Evolutionary conservation across 2,888 invertebrate species (phyloP).

Genomic region (Drosophila pseudotakahashii): DNA sequence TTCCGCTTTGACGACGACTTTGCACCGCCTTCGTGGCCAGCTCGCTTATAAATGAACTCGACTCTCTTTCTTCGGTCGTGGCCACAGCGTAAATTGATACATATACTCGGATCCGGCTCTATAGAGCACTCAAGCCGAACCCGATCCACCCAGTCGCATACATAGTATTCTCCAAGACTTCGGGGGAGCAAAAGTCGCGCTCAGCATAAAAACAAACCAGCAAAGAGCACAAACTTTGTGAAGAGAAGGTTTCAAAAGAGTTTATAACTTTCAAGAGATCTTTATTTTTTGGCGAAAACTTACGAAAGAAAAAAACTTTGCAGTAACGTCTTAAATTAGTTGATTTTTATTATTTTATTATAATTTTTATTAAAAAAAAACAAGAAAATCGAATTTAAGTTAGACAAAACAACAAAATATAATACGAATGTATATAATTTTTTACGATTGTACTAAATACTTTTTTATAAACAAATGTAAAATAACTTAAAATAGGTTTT

Average conservation of each 20-base stretch:
- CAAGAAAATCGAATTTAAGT: too few species aligned
- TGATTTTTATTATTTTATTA: too few species aligned
- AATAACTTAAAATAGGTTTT: too few species aligned
- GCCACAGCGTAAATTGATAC: conserved; percentile 49
- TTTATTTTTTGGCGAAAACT: too few species aligned
- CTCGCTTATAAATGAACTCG: conserved; percentile 62
- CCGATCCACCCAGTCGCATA: conserved; percentile 22
- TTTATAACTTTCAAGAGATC: too few species aligned
- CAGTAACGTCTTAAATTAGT: too few species aligned
- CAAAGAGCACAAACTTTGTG: neutral
- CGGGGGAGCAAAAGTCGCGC: neutral
- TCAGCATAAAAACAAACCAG: conserved; percentile 1
- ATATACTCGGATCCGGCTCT: neutral
- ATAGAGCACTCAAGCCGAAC: conserved; percentile 53
- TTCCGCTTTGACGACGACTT: conserved; percentile 30
- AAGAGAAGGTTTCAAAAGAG: neutral
- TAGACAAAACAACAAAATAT: too few species aligned
- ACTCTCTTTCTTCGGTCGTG: conserved; percentile 5
- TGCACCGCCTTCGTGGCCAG: conserved; percentile 49
- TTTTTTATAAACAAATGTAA: too few species aligned
- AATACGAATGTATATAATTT: too few species aligned
- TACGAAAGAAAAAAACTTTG: too few species aligned
- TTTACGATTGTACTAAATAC: too few species aligned
- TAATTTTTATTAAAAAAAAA: too few species aligned
- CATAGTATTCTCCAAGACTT: conserved; percentile 15